Evolutionary conservation across 2,797 vertebrate genomes (phyloP), one percentile per base, ranked within the genome.

Genomic region (Rhabdophis nuchalis): DNA sequence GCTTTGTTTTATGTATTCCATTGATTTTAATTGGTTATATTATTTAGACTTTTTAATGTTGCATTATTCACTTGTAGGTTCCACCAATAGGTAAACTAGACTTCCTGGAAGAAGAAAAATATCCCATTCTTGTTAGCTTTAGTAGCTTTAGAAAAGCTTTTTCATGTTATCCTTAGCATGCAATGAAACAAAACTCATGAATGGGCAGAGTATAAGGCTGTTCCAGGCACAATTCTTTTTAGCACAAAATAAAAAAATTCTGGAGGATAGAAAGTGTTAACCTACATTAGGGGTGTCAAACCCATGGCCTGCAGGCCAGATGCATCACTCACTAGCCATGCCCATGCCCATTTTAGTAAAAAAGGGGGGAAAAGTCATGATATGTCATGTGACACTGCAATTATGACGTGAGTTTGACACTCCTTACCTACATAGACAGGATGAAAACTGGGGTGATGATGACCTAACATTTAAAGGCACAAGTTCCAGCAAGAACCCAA

Each of bases 21-120:
- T n/a, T 86, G 82, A 86, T 72, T 92, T 88, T 89, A 92, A 92
- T 72, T 86, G 88, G 88, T 53, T 89, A 72, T 29, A 86, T 89
- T 92, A 86, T 72, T 86, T 20, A 46, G n/a, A 20, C 25, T 72
- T 57, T 61, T 86, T 86, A 89, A 57, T 68, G 82, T 68, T 68
- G 58, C 58, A 41, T 41, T 68, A n/a, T 85, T 88, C 64, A n/a
- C 88, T 82, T 41, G 32, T 41, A 92, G 29, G 27, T 61, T 89
- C 64, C 77, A 68, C 36, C 2, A 56, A 10, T 13, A n/a, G 14
- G 32, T 8, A 85, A 50, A 46, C 36, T 20, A 68, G 61, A 57
- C 1, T 50, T 54, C 72, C 20, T 9, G 85, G 27, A 60, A 23
- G 10, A 60, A 85, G 60, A 61, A n/a, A 29, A n/a, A n/a, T n/a